Percentiles rank a stretch among this genome's conserved stretches.
These are phyloP conservation scores for Spisula subtruncata DNA, from an alignment of 2,888 invertebrate genomes.

Conservation along the genomic window DNA sequence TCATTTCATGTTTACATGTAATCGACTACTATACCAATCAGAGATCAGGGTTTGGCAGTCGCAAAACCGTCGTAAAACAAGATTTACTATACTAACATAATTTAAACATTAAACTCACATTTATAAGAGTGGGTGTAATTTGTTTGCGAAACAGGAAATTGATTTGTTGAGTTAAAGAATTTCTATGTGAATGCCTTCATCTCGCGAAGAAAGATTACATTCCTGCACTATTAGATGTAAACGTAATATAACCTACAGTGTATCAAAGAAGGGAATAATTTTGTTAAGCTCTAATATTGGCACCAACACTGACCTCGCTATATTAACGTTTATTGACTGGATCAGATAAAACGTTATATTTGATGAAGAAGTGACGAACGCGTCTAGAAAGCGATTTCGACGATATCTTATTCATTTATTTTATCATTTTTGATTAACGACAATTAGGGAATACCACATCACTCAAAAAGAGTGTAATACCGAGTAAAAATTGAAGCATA, in stretches of 20 bases:
- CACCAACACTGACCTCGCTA: conserved; percentile 9
- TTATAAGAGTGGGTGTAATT: background rate
- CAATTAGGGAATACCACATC: background rate
- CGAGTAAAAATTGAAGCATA: background rate
- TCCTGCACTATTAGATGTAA: background rate
- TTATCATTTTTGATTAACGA: conserved; percentile 55
- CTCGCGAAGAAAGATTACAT: background rate
- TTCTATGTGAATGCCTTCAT: background rate
- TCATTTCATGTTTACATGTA: background rate
- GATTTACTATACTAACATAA: background rate
- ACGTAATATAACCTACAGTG: background rate
- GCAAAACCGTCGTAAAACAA: background rate
- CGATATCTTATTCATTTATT: conserved; percentile 49
- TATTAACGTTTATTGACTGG: conserved; percentile 39
- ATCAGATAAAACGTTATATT: conserved; percentile 10
- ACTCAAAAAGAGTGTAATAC: conserved; percentile 26
- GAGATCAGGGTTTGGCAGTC: background rate
- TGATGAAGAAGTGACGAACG: conserved; percentile 35
- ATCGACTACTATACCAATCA: background rate
- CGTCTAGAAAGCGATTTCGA: conserved; percentile 40
- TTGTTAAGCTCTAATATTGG: background rate
- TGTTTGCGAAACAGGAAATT: background rate
- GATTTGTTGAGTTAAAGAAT: background rate
- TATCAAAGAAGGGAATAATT: background rate
- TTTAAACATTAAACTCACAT: background rate